Evolutionary conservation across 92 coral and sea anemone genomes (phyloP), one percentile per base, ranked within the genome.

Genomic region (Galaxea fascicularis): DNA sequence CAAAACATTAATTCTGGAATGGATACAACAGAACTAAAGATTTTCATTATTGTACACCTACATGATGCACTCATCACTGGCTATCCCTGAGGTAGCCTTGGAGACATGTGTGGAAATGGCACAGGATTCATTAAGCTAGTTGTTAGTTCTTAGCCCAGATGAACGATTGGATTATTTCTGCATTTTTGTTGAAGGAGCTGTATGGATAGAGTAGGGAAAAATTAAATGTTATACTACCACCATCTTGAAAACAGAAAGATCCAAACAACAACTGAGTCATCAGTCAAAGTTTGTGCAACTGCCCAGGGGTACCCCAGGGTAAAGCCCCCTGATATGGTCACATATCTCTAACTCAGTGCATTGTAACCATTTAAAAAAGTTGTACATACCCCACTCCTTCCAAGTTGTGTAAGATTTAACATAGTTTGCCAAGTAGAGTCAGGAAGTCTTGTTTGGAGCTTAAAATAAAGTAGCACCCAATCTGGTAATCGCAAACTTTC

Each of bases 361-460:
- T n/a, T n/a, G n/a, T n/a, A n/a, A n/a, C n/a, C n/a, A n/a, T n/a
- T n/a, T n/a, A n/a, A n/a, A n/a, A n/a, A n/a, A n/a, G n/a, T n/a
- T n/a, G n/a, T n/a, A n/a, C n/a, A n/a, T 84, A 84, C 88, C 88
- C 81, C 73, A 73, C 82, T 73, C 51, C 69, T 68, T 64, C 88
- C 82, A 51, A 85, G 83, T 29, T 85, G 83, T 63, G 89, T 84
- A 13, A 73, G 73, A 45, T 84, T 84, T 14, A 73, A 74, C 41
- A 60, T 35, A 7, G 63, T 71, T 59, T 84, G 88, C 88, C 89
- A 76, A 9, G 68, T 83, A 74, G 52, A 74, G 15, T 85, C 89
- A n/a, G 82, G 89, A 35, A 85, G 45, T 65, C 54, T 74, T 29
- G 82, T 76, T 76, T 85, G 83, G 25, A 85, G 71, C 30, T 85